These are phyloP conservation scores for Leptosomus discolor DNA, from an alignment of 2,113 vertebrate species.

Conservation along the genomic window DNA sequence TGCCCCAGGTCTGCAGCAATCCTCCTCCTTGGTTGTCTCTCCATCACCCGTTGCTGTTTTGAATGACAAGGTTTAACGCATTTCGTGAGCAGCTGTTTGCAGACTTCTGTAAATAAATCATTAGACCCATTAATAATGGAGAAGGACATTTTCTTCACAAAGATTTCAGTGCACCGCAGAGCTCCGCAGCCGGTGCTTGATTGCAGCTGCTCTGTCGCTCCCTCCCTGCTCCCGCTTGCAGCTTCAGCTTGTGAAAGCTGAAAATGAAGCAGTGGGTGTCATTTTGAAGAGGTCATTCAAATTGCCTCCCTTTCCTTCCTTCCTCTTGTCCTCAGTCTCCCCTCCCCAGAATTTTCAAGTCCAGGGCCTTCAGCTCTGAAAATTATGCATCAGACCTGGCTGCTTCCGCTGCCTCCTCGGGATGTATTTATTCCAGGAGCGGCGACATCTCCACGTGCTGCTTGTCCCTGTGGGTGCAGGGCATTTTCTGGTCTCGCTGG, in stretches of 20 bases:
- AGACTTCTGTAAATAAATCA: conserved; percentile 49
- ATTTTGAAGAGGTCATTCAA: rapidly evolving
- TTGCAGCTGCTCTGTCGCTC: not conserved
- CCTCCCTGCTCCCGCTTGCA: not conserved
- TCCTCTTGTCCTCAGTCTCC: not conserved
- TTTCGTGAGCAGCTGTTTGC: not conserved
- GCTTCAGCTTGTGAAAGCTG: not conserved
- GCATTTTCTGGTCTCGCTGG: not conserved
- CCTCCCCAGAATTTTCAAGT: no score
- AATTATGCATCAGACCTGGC: rapidly evolving
- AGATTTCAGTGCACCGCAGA: rapidly evolving
- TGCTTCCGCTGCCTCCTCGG: not conserved
- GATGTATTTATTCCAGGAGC: rapidly evolving
- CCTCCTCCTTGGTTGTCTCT: not conserved
- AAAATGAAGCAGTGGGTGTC: not conserved
- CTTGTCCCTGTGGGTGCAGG: not conserved
- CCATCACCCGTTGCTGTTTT: not conserved
- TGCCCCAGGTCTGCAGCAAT: not conserved
- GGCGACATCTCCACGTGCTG: rapidly evolving
- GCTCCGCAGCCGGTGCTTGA: not conserved
- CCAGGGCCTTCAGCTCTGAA: not conserved
- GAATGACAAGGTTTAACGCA: not conserved
- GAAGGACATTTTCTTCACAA: not conserved
- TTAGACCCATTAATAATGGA: conserved; percentile 30
- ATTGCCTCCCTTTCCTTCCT: not conserved